Percentiles rank a stretch among this genome's conserved stretches.
Conservation (phyloP, 2,113 vertebrate species). For the Chauna torquata region DNA sequence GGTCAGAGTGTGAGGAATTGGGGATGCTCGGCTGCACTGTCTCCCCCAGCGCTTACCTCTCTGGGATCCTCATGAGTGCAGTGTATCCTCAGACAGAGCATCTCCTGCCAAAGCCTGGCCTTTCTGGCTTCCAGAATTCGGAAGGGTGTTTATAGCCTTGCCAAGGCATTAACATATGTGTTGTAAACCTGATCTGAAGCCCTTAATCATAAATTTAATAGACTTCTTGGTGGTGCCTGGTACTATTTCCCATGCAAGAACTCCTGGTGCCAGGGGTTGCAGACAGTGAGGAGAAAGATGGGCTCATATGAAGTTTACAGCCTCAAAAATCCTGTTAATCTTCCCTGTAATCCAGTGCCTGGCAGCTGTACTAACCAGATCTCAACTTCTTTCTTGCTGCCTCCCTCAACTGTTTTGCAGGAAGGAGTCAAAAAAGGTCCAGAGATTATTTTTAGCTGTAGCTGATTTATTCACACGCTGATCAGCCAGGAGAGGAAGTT, state of each 20-base stretch:
- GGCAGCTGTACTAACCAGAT: not conserved
- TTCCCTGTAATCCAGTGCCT: not conserved
- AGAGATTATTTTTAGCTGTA: slow-evolving; percentile 42
- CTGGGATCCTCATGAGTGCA: not conserved
- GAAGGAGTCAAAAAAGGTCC: slow-evolving; percentile 14
- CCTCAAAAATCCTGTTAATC: not conserved
- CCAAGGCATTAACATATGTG: not conserved
- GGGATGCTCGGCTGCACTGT: rapidly evolving
- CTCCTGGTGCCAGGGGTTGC: not conserved
- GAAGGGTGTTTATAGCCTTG: not conserved
- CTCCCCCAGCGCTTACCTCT: not conserved
- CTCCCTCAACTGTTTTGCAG: not conserved
- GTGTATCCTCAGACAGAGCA: not conserved
- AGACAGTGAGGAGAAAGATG: not conserved
- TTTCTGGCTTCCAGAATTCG: not conserved
- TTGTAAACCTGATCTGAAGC: not conserved
- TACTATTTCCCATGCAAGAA: not conserved
- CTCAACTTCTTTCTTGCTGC: not conserved
- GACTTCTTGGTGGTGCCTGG: not conserved
- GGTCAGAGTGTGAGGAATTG: not conserved
- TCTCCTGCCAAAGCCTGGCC: not conserved
- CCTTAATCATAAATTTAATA: not conserved
- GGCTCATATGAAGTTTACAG: not conserved
- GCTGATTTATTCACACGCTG: not conserved
- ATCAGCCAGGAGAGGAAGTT: slow-evolving; percentile 23